A percentile compares a stretch with the other conserved stretches of the same genome.
Evolutionary conservation across 2,113 vertebrate genomes (phyloP).

Genomic region (Cricetomys ansorgei): DNA sequence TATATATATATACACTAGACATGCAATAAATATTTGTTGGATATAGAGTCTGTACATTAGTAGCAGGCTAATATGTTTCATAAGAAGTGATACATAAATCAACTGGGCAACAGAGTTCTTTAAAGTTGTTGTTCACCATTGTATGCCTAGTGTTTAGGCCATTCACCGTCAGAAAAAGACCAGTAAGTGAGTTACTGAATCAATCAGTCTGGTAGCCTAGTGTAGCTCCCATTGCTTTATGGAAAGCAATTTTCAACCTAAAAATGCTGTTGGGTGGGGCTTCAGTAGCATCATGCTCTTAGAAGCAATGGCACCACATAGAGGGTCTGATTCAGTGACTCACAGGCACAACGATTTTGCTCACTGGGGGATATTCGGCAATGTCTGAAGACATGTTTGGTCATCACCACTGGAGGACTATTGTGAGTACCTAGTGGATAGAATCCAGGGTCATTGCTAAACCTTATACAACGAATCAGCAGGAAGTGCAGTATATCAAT

Average conservation of each 20-base stretch:
- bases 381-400: background rate
- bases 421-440: background rate
- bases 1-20: too few relatives aligned
- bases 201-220: background rate
- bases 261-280: background rate
- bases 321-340: background rate
- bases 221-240: background rate
- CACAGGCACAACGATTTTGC: background rate
- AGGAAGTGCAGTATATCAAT: background rate
- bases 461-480: background rate
- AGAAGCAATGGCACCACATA: background rate
- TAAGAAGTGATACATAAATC: conserved; percentile 26
- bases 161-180: background rate
- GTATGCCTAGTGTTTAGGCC: background rate
- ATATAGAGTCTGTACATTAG: background rate
- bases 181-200: background rate
- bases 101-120: conserved; percentile 10
- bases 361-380: background rate
- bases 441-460: background rate
- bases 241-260: background rate
- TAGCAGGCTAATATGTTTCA: background rate
- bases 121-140: background rate
- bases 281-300: background rate
- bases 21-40: background rate
- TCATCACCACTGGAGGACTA: background rate